These are phyloP conservation scores for Lynx canadensis DNA, from an alignment of 2,113 vertebrate species.

Conservation along the genomic window DNA sequence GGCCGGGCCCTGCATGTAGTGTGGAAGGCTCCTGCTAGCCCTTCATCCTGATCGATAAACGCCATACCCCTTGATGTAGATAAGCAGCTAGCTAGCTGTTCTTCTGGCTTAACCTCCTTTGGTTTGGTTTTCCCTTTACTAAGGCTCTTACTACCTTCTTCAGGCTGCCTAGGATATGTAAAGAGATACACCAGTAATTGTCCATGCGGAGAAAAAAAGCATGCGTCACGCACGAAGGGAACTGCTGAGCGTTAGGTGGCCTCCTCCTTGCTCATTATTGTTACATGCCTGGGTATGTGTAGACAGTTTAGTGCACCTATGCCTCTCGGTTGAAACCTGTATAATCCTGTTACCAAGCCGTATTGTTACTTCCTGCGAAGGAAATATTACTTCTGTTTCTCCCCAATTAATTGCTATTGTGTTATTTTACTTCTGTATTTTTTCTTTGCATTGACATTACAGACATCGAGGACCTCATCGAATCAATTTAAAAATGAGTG, in stretches of 20 bases:
- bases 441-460: slow-evolving; percentile 84
- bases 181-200: slow-evolving; percentile 77
- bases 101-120: slow-evolving; percentile 83
- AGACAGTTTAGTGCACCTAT: slow-evolving; percentile 85
- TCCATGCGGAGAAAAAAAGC: slow-evolving; percentile 77
- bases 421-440: slow-evolving; percentile 79
- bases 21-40: slow-evolving; percentile 84
- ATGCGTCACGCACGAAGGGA: slow-evolving; percentile 84
- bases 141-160: slow-evolving; percentile 75
- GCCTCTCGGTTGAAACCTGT: slow-evolving; percentile 85
- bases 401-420: slow-evolving; percentile 82
- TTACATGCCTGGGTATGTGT: slow-evolving; percentile 84
- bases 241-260: slow-evolving; percentile 82
- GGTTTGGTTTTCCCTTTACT: slow-evolving; percentile 84
- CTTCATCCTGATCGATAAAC: slow-evolving; percentile 86
- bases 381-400: slow-evolving; percentile 84
- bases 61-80: slow-evolving; percentile 86
- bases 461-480: slow-evolving; percentile 83
- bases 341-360: slow-evolving; percentile 87
- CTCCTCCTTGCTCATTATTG: slow-evolving; percentile 85
- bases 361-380: slow-evolving; percentile 88
- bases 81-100: slow-evolving; percentile 83
- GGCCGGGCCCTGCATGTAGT: slow-evolving; percentile 89
- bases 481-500: slow-evolving; percentile 80
- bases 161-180: slow-evolving; percentile 63